These are phyloP conservation scores for Actenoides hombroni DNA, from an alignment of 2,113 vertebrate species.

Conservation along the genomic window DNA sequence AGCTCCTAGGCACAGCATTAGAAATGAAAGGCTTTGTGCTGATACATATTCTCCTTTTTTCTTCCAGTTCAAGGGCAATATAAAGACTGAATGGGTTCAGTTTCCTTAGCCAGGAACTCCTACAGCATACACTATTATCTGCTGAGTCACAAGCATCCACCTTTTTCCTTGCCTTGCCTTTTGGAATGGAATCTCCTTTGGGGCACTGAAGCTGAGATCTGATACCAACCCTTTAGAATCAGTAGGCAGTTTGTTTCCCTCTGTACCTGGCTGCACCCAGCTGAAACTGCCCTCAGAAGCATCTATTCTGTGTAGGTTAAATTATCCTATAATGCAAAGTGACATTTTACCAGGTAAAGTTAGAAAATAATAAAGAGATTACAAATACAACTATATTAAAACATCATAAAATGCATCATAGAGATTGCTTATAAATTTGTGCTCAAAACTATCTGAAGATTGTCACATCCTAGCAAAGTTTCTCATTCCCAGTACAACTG, in stretches of 20 bases:
- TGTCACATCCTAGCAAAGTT: not conserved
- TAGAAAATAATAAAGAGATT: not conserved
- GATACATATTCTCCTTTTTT: not conserved
- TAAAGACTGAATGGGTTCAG: fast-evolving
- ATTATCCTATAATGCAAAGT: not conserved
- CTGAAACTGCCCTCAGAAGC: not conserved
- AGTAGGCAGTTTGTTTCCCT: not conserved
- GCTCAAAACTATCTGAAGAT: not conserved
- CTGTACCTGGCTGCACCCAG: not conserved
- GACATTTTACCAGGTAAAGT: not conserved
- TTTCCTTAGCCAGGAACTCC: not conserved
- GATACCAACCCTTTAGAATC: not conserved
- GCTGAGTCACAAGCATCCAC: not conserved
- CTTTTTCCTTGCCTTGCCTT: not conserved
- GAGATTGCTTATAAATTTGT: not conserved
- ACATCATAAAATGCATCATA: not conserved
- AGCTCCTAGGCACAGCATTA: not conserved
- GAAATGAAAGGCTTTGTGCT: not conserved
- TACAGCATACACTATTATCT: not conserved
- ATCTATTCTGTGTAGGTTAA: not conserved
- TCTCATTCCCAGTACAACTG: not conserved
- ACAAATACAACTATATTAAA: not conserved
- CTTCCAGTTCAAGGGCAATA: not conserved
- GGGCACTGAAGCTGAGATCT: not conserved
- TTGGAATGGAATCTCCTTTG: not conserved